A percentile compares a stretch with the other conserved stretches of the same genome.
Evolutionary conservation across 2,797 vertebrate species (phyloP).

Genomic region (Helarctos malayanus): DNA sequence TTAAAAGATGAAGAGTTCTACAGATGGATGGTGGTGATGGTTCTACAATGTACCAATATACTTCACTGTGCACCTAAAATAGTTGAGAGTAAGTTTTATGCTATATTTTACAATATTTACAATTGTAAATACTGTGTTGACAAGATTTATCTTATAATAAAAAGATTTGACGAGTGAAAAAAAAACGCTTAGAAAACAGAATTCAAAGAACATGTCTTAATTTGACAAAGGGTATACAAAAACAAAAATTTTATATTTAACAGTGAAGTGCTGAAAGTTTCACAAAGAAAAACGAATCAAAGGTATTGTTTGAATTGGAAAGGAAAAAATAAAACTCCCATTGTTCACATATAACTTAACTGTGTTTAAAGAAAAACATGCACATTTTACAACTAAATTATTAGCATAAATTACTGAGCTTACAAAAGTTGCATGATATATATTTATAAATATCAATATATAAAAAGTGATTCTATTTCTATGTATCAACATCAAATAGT

Average conservation of each 20-base stretch:
- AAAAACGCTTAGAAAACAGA: neutral
- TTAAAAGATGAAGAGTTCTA: neutral
- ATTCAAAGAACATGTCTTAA: neutral
- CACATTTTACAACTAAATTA: neutral
- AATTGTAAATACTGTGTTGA: neutral
- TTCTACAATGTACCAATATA: neutral
- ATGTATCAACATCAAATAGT: neutral
- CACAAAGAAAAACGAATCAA: neutral
- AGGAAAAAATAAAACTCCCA: neutral
- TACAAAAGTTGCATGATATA: neutral
- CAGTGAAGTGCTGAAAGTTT: neutral
- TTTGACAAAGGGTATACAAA: neutral
- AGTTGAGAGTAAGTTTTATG: neutral
- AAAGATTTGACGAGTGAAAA: neutral
- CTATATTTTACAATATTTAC: neutral
- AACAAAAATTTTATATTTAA: conserved; percentile 2
- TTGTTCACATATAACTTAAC: neutral
- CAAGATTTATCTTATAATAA: neutral
- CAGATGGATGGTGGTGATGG: neutral
- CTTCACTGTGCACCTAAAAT: neutral
- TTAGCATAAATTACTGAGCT: conserved; percentile 23
- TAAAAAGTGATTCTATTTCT: neutral
- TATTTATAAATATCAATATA: neutral
- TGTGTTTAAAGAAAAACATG: conserved; percentile 22
- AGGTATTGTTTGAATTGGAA: neutral